phyloP scores from a whole-genome alignment of 2,888 invertebrate species.

The Pachymerium ferrugineum region DNA sequence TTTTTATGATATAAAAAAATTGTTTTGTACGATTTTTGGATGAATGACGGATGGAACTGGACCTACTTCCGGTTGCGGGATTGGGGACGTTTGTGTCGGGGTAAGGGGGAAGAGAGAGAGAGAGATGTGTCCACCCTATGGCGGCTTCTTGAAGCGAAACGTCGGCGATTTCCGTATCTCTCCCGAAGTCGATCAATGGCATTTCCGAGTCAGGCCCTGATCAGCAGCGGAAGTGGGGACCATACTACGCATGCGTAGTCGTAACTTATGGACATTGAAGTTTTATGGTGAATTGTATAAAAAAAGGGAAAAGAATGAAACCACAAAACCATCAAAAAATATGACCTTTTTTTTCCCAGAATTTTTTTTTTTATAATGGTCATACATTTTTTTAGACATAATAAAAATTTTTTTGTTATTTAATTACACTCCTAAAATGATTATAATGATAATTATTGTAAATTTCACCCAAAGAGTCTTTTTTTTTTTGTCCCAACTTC shows the following conservation, averaged over 20 bases:
- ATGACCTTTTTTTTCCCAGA: neutral
- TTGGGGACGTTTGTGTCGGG: no score
- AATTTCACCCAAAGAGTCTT: neutral
- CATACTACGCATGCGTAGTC: conserved; percentile 4
- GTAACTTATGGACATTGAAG: conserved; percentile 19
- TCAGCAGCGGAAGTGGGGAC: conserved; percentile 16
- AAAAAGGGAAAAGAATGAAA: conserved; percentile 19
- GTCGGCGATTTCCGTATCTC: conserved; percentile 17
- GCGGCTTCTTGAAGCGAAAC: conserved; percentile 17
- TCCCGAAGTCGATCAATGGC: conserved; percentile 17
- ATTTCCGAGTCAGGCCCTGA: conserved; percentile 13
- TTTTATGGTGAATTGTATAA: conserved; percentile 9
- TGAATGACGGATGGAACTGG: conserved; percentile 3
- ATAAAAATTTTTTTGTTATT: neutral
- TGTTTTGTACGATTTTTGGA: neutral
- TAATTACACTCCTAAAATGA: neutral
- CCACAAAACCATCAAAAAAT: neutral
- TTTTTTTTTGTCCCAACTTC: neutral
- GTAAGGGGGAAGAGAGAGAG: neutral
- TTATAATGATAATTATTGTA: neutral
- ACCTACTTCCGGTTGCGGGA: neutral
- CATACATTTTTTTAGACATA: neutral
- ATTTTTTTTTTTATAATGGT: neutral
- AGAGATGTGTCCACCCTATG: conserved; percentile 13
- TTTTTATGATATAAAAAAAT: no score